Evolutionary conservation across 2,113 vertebrate genomes (phyloP).

Genomic region (Pygathrix nemaeus): DNA sequence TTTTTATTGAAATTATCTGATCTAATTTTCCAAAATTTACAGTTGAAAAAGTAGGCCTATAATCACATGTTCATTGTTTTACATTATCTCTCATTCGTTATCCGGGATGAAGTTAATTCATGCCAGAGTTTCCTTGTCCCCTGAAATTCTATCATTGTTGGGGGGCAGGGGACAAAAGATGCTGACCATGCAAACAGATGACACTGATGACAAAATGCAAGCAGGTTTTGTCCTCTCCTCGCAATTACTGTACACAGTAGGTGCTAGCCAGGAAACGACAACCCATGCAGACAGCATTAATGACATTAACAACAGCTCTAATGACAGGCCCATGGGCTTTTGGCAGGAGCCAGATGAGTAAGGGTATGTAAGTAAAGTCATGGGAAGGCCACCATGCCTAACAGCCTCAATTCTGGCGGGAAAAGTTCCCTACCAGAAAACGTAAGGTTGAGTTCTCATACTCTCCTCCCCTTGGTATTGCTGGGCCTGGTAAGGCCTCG

Average conservation of each 20-base stretch:
- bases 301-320: neutral
- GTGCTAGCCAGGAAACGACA: neutral
- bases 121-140: neutral
- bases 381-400: fast-evolving
- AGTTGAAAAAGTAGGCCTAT: neutral
- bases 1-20: neutral
- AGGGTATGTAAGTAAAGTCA: neutral
- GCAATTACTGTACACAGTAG: neutral
- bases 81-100: neutral
- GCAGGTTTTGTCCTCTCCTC: neutral
- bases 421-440: neutral
- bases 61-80: neutral
- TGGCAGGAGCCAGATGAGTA: neutral
- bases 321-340: neutral
- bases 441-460: neutral
- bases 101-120: neutral
- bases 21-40: neutral
- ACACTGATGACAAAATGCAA: neutral
- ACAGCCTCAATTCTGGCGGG: too few species aligned
- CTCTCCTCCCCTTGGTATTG: neutral
- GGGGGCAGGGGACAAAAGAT: too few species aligned
- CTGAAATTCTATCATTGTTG: neutral
- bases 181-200: neutral
- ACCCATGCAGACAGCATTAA: too few species aligned
- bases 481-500: neutral